These are phyloP conservation scores for Sipha flava DNA, from an alignment of 1,140 invertebrate species.

Conservation along the genomic window DNA sequence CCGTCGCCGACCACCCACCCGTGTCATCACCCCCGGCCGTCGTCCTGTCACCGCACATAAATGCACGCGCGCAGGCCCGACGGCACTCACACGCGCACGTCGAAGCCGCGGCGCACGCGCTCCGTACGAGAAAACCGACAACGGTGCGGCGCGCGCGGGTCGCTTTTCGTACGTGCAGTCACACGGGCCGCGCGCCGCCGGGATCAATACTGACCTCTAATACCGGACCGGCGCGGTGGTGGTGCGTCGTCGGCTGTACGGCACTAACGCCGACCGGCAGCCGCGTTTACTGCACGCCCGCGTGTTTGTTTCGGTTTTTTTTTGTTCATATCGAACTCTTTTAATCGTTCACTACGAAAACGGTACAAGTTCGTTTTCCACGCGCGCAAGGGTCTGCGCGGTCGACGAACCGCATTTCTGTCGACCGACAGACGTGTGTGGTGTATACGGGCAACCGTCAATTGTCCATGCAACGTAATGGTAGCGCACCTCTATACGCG, in stretches of 20 bases:
- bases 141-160: not conserved
- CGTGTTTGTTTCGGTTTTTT: not conserved
- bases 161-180: not conserved
- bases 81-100: not conserved
- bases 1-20: not conserved
- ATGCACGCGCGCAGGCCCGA: not conserved
- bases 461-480: too few relatives aligned
- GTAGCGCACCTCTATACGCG: too few relatives aligned
- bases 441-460: too few relatives aligned
- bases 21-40: not conserved
- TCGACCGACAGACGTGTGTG: too few relatives aligned
- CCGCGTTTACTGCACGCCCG: not conserved
- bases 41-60: too few relatives aligned
- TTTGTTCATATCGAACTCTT: too few relatives aligned
- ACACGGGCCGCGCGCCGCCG: conserved; percentile 12
- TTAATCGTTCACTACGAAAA: too few relatives aligned
- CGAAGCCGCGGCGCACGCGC: not conserved
- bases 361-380: too few relatives aligned
- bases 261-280: not conserved
- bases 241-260: too few relatives aligned
- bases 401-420: too few relatives aligned
- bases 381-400: too few relatives aligned
- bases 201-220: conserved; percentile 32
- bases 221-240: conserved; percentile 17
- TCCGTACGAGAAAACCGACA: conserved; percentile 1